These are phyloP conservation scores for Octodon degus DNA, from an alignment of 2,113 vertebrate genomes.

Conservation along the genomic window DNA sequence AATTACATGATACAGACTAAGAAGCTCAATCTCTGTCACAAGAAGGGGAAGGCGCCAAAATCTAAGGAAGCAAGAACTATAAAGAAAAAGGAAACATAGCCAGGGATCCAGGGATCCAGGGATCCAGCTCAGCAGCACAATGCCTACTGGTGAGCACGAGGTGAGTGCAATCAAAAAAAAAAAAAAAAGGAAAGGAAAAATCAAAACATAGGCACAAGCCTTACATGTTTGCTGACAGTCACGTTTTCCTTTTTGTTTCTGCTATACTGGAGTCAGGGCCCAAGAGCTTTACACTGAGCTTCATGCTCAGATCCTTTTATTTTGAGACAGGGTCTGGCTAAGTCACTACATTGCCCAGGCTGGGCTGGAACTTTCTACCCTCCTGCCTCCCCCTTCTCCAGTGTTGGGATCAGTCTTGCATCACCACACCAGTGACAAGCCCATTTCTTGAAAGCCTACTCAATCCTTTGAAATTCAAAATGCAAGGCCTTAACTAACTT, in stretches of 20 bases:
- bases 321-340: background rate
- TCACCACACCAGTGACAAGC: background rate
- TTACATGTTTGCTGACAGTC: background rate
- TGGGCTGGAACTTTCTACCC: background rate
- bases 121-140: no score
- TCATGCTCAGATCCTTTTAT: background rate
- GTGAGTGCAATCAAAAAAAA: background rate
- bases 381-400: background rate
- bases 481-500: conserved; percentile 11
- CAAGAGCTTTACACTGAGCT: background rate
- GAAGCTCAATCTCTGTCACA: background rate
- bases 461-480: background rate
- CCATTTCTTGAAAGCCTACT: background rate
- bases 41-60: background rate
- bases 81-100: background rate
- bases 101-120: no score
- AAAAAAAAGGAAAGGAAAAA: background rate
- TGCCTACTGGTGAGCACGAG: no score
- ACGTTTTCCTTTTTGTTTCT: background rate
- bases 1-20: background rate
- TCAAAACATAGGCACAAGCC: background rate
- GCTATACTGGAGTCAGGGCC: background rate
- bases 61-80: background rate
- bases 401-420: background rate
- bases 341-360: background rate